These are phyloP conservation scores for Coelopa pilipes DNA, from an alignment of 2,888 invertebrate species.

Conservation along the genomic window DNA sequence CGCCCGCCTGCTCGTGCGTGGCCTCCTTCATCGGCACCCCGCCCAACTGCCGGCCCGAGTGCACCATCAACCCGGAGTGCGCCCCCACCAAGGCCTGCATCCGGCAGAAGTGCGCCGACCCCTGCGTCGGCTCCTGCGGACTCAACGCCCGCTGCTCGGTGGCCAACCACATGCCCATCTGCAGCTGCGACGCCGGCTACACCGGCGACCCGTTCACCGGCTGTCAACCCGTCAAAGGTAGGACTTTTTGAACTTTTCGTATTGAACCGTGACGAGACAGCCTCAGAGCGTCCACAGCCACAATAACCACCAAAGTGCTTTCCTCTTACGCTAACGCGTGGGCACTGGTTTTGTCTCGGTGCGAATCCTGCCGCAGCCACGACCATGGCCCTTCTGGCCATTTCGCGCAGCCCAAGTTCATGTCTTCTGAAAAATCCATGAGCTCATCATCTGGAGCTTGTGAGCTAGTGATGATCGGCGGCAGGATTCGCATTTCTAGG, in stretches of 20 bases:
- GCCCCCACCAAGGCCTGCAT: constrained; percentile 73
- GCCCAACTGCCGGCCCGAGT: constrained; percentile 75
- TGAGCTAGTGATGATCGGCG: not conserved
- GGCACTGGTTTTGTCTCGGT: not conserved
- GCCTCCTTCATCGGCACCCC: constrained; percentile 73
- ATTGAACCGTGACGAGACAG: constrained; percentile 1
- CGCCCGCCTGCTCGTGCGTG: constrained; percentile 73
- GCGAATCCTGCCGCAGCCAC: not conserved
- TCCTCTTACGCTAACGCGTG: not conserved
- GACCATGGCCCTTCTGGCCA: not conserved
- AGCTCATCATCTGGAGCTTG: too few relatives aligned
- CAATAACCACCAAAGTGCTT: not conserved
- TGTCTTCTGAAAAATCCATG: not conserved
- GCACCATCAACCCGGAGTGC: constrained; percentile 75
- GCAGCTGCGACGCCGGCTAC: constrained; percentile 82
- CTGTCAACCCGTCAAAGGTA: constrained; percentile 71
- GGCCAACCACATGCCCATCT: constrained; percentile 80
- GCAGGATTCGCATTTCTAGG: constrained; percentile 14
- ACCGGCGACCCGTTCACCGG: constrained; percentile 79
- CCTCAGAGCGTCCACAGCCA: not conserved
- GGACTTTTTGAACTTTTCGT: constrained; percentile 48
- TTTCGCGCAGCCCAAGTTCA: not conserved
- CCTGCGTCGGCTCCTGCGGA: constrained; percentile 75
- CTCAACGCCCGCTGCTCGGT: constrained; percentile 71
- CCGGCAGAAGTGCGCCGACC: constrained; percentile 73